Percentiles rank a stretch among this genome's conserved stretches.
These are phyloP conservation scores for Rhopilema esculentum DNA, from an alignment of 30 jellyfish, hydroid and myxozoan genomes.

Conservation along the genomic window DNA sequence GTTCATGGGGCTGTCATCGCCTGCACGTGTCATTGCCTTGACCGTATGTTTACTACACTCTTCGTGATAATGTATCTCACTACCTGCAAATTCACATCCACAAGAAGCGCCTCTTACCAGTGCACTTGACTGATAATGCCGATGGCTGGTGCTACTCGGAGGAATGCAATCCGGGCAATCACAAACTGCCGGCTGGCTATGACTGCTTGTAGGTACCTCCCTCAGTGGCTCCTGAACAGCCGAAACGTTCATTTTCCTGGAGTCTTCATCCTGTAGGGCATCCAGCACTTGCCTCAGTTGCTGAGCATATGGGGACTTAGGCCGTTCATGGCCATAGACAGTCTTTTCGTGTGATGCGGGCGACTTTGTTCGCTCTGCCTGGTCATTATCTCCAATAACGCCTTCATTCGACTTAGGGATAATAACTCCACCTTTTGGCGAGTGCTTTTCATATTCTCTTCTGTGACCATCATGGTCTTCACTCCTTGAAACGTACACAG, in stretches of 20 bases:
- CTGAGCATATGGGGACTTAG: slow-evolving; percentile 94
- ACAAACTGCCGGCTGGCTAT: slow-evolving; percentile 52
- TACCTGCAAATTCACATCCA: slow-evolving; percentile 52
- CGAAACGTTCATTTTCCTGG: slow-evolving; percentile 48
- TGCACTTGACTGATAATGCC: slow-evolving; percentile 56
- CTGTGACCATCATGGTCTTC: slow-evolving; percentile 62
- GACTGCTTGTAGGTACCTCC: slow-evolving; percentile 14
- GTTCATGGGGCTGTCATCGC: slow-evolving; percentile 28
- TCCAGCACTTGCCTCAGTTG: slow-evolving; percentile 96
- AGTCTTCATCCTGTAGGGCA: slow-evolving; percentile 92
- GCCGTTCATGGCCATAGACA: slow-evolving; percentile 60
- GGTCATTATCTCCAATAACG: slow-evolving; percentile 20
- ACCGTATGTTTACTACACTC: slow-evolving; percentile 52
- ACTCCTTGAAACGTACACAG: slow-evolving; percentile 36
- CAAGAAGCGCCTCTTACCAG: slow-evolving; percentile 42
- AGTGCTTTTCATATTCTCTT: slow-evolving; percentile 47
- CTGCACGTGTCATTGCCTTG: slow-evolving; percentile 19
- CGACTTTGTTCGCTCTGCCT: slow-evolving; percentile 40
- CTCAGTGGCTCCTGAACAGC: slow-evolving; percentile 46
- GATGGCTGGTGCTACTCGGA: slow-evolving; percentile 51
- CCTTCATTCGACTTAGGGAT: slow-evolving; percentile 34
- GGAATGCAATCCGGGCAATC: slow-evolving; percentile 77
- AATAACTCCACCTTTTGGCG: slow-evolving; percentile 9
- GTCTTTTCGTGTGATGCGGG: slow-evolving; percentile 41
- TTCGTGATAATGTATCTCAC: slow-evolving; percentile 59